Percentiles rank a stretch among this genome's conserved stretches.
Conservation (phyloP, 2,888 invertebrate species). For the Chydorus sphaericus region DNA sequence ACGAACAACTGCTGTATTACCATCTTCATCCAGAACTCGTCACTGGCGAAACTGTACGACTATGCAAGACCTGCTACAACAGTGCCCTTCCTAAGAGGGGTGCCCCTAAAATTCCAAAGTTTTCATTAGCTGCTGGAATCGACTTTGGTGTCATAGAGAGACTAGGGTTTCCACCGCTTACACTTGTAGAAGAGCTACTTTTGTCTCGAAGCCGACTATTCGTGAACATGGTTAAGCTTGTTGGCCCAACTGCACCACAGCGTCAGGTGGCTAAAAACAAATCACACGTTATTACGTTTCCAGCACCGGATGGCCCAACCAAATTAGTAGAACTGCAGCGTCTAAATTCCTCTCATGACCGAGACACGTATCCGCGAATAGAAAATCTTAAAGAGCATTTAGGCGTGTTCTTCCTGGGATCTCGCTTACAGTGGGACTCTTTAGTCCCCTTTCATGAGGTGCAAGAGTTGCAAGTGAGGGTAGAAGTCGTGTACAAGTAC, state of each 20-base stretch:
- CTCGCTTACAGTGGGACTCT: neutral
- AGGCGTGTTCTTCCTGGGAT: neutral
- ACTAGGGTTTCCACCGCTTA: neutral
- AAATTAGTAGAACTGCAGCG: neutral
- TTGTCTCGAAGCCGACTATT: neutral
- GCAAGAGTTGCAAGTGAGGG: neutral
- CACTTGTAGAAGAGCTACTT: neutral
- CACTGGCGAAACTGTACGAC: neutral
- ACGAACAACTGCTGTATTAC: neutral
- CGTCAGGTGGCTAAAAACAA: neutral
- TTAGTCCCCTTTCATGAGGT: neutral
- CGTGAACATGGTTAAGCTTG: neutral
- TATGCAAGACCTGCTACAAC: too few species aligned
- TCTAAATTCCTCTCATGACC: neutral
- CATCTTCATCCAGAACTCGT: neutral
- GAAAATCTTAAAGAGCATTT: neutral
- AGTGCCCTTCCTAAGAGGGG: too few species aligned
- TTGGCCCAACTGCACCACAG: neutral
- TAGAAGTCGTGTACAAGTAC: neutral
- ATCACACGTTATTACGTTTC: neutral
- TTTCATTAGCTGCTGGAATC: neutral
- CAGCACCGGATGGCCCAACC: neutral
- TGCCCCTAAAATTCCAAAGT: neutral
- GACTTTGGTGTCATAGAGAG: neutral
- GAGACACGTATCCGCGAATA: neutral